Percentiles rank a stretch among this genome's conserved stretches.
Conservation (phyloP, 2,113 vertebrate genomes). For the Agapornis roseicollis region DNA sequence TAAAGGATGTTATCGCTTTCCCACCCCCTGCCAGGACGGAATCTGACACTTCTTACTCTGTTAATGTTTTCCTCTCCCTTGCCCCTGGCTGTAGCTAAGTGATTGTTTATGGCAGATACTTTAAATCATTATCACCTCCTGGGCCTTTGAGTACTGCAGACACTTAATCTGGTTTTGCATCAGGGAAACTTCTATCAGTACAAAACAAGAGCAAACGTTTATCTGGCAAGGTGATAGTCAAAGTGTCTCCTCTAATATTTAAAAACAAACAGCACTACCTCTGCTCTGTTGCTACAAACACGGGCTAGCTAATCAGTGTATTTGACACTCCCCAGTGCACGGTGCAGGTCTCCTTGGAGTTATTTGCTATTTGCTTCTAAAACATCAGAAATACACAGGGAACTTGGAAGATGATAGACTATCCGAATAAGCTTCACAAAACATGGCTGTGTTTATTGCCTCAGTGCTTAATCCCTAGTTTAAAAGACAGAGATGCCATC, state of each 20-base stretch:
- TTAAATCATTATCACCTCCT: conserved; percentile 65
- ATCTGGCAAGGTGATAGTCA: conserved; percentile 34
- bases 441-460: background rate
- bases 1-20: conserved; percentile 66
- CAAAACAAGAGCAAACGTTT: conserved; percentile 51
- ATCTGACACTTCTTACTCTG: conserved; percentile 68
- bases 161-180: conserved; percentile 26
- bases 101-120: conserved; percentile 68
- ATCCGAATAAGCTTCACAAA: background rate
- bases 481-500: background rate
- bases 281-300: background rate
- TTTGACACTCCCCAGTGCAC: background rate
- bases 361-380: background rate
- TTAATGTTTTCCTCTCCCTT: conserved; percentile 63
- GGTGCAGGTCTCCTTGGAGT: no score
- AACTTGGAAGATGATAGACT: background rate
- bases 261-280: conserved; percentile 43
- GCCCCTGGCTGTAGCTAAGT: conserved; percentile 64
- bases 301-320: background rate
- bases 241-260: conserved; percentile 56
- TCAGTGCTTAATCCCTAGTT: background rate
- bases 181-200: conserved; percentile 33
- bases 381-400: background rate
- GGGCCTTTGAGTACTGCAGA: conserved; percentile 28
- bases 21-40: conserved; percentile 64